Evolutionary conservation across 1,140 invertebrate genomes (phyloP).

Genomic region (Archivesica marissinica): DNA sequence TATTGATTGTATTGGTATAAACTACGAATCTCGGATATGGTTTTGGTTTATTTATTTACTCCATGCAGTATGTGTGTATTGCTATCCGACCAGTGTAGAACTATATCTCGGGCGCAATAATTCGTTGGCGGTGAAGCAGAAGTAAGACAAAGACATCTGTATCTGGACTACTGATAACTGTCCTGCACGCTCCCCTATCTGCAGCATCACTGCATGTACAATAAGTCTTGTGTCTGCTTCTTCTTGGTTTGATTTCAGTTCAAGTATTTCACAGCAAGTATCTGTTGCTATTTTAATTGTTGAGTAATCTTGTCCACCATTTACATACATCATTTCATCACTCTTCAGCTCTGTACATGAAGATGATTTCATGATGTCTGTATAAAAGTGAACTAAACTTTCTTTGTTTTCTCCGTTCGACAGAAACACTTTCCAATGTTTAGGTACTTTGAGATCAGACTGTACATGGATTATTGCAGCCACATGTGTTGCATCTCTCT

Average conservation of each 20-base stretch:
- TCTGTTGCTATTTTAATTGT: not conserved
- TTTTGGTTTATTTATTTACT: no score
- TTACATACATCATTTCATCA: not conserved
- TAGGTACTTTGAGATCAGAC: not conserved
- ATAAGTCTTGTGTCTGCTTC: constrained; percentile 12
- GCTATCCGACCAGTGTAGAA: constrained; percentile 4
- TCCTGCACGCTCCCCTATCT: not conserved
- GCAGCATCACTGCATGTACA: not conserved
- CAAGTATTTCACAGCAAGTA: not conserved
- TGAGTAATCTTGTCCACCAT: not conserved
- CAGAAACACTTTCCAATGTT: constrained; percentile 26
- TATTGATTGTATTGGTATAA: no score
- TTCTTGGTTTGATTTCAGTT: not conserved
- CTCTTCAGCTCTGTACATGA: not conserved
- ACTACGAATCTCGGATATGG: no score
- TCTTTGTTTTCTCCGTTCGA: not conserved
- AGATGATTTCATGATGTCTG: not conserved
- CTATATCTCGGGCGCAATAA: not conserved
- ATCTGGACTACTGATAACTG: not conserved
- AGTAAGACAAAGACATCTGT: constrained; percentile 29
- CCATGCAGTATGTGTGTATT: constrained; percentile 1
- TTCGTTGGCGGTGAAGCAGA: not conserved
- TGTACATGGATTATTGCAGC: not conserved
- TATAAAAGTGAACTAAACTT: not conserved
- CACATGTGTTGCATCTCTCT: not conserved